Conservation (phyloP, 2,888 invertebrate genomes). For the Mythimna albipuncta region DNA sequence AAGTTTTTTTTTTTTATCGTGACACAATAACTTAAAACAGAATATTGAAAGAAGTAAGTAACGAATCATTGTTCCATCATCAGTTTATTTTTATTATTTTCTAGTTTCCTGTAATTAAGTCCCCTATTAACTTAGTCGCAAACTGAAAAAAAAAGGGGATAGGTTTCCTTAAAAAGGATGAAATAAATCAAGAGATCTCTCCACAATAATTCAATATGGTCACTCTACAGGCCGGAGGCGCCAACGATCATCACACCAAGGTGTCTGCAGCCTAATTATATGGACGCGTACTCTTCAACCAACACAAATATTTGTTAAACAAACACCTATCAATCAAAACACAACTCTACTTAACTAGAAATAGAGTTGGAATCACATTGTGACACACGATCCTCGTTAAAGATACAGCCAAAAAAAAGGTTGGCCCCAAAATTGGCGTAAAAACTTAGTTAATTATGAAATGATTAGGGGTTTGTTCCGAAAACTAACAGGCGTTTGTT, state of each 20-base stretch:
- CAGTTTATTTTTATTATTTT: neutral
- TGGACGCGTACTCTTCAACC: conserved; percentile 81
- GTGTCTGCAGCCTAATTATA: conserved; percentile 89
- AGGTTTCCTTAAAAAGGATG: neutral
- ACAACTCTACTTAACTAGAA: conserved; percentile 54
- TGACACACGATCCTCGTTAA: conserved; percentile 65
- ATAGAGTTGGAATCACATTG: conserved; percentile 67
- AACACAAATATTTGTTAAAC: conserved; percentile 83
- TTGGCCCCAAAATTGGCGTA: conserved; percentile 85
- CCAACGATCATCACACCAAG: conserved; percentile 85
- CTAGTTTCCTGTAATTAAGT: neutral
- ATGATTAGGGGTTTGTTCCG: conserved; percentile 87
- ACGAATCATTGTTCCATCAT: neutral
- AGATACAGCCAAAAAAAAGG: conserved; percentile 70
- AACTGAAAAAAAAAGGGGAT: conserved; percentile 15
- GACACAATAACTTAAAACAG: neutral
- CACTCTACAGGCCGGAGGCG: conserved; percentile 81
- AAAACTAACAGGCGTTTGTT: conserved; percentile 88
- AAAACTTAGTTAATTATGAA: conserved; percentile 88
- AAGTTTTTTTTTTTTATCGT: neutral
- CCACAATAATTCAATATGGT: conserved; percentile 63
- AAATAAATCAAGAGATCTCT: conserved; percentile 58
- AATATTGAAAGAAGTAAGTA: neutral
- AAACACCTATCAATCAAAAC: conserved; percentile 65
- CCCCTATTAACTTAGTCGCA: neutral